A percentile compares a stretch with the other conserved stretches of the same genome.
These are phyloP conservation scores for Megalonaias nervosa DNA, from an alignment of 1,140 invertebrate genomes.

Conservation along the genomic window DNA sequence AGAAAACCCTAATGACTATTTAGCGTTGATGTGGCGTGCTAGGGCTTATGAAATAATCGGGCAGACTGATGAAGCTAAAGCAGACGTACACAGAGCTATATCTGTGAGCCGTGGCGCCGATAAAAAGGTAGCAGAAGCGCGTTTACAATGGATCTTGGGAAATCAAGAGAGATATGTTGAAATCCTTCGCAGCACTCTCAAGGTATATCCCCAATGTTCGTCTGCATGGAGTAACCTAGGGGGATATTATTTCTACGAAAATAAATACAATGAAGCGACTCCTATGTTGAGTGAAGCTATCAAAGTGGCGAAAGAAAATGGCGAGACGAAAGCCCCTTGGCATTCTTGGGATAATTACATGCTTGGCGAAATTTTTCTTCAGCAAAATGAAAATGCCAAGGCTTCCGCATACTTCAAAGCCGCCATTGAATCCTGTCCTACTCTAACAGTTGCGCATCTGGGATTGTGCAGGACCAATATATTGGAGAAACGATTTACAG, in stretches of 20 bases:
- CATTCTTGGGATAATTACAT: conserved; percentile 1
- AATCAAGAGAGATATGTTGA: neutral
- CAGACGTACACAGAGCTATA: neutral
- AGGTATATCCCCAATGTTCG: neutral
- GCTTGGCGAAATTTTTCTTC: neutral
- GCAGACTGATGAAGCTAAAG: neutral
- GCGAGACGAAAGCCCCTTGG: neutral
- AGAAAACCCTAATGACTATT: neutral
- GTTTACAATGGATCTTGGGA: too few relatives aligned
- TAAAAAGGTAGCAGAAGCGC: conserved; percentile 1
- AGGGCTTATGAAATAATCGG: conserved; percentile 6
- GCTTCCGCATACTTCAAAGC: neutral
- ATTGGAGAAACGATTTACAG: neutral
- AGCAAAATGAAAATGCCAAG: neutral
- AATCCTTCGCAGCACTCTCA: neutral
- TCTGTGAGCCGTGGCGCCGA: conserved; percentile 3
- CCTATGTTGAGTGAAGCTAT: neutral
- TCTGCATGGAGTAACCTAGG: conserved; percentile 1
- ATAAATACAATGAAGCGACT: neutral
- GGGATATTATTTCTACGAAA: too few relatives aligned
- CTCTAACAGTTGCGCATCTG: conserved; percentile 10
- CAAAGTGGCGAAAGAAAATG: neutral
- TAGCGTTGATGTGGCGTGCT: conserved; percentile 12
- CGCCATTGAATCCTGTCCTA: conserved; percentile 6
- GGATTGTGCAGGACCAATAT: neutral